Conservation (phyloP, 2,888 invertebrate species). For the Plebejus argus region DNA sequence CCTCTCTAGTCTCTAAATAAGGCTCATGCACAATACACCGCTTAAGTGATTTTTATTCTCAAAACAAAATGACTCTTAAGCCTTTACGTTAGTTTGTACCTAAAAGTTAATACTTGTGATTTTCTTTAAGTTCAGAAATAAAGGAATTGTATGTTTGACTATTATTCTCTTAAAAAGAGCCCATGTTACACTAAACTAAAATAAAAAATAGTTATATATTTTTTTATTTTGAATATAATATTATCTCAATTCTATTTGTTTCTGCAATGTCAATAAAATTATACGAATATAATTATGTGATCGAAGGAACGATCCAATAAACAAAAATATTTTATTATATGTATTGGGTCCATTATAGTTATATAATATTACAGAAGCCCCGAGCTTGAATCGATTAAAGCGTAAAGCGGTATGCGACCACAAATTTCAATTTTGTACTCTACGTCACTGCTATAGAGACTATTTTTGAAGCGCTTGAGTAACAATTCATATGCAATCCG, state of each 20-base stretch:
- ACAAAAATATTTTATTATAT: neutral
- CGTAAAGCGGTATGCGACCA: neutral
- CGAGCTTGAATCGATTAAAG: conserved; percentile 29
- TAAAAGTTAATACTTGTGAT: too few species aligned
- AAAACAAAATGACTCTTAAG: too few species aligned
- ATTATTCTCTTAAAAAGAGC: too few species aligned
- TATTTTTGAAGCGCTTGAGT: neutral
- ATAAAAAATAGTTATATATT: neutral
- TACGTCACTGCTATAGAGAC: neutral
- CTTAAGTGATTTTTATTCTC: too few species aligned
- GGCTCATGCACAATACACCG: too few species aligned
- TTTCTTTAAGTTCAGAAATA: too few species aligned
- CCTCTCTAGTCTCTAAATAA: too few species aligned
- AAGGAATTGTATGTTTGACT: too few species aligned
- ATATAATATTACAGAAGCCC: conserved; percentile 20
- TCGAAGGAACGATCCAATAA: neutral
- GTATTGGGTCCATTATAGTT: conserved; percentile 13
- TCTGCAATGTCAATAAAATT: neutral
- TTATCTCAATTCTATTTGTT: neutral
- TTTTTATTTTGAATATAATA: neutral
- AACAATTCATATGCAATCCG: conserved; percentile 13
- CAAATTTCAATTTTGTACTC: neutral
- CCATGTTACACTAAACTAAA: neutral
- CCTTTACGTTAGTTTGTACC: too few species aligned
- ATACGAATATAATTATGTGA: too few species aligned